Evolutionary conservation across 2,888 invertebrate genomes (phyloP).

Genomic region (Melieria omissa): DNA sequence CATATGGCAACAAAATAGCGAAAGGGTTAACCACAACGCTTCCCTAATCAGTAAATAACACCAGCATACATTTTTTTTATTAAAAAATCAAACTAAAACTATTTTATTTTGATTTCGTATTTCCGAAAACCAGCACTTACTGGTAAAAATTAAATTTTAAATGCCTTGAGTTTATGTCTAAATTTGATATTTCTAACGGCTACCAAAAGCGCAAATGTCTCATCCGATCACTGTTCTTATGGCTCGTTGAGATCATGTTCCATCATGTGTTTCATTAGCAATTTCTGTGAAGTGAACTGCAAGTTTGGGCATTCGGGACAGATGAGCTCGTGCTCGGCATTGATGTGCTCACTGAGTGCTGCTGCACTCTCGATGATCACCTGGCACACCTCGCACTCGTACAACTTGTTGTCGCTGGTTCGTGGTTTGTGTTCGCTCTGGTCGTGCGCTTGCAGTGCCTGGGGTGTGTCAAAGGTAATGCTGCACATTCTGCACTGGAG

Average conservation of each 20-base stretch:
- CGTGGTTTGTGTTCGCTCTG: constrained; percentile 30
- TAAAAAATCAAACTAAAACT: too few species aligned
- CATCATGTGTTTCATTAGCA: constrained; percentile 41
- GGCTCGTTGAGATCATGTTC: constrained; percentile 40
- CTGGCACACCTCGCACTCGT: constrained; percentile 43
- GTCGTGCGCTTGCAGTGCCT: constrained; percentile 30
- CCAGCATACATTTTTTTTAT: too few species aligned
- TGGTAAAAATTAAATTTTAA: too few species aligned
- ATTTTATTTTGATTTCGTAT: too few species aligned
- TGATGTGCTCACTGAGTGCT: constrained; percentile 39
- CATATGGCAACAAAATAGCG: too few species aligned
- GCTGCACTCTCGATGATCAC: constrained; percentile 29
- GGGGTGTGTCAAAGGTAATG: constrained; percentile 31
- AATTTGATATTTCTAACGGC: too few species aligned
- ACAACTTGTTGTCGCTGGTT: constrained; percentile 20
- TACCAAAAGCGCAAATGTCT: too few species aligned
- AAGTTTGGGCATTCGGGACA: constrained; percentile 41
- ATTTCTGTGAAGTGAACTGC: constrained; percentile 41
- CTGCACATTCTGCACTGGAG: constrained; percentile 34
- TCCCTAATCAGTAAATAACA: too few species aligned
- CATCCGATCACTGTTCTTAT: too few species aligned
- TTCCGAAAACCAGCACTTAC: too few species aligned
- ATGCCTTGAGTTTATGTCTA: too few species aligned
- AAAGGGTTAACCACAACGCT: too few species aligned
- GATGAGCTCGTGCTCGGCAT: constrained; percentile 36